Percentiles rank a stretch among this genome's conserved stretches.
phyloP scores from a whole-genome alignment of 1,140 invertebrate genomes.

The Drosophila malerkotliana region DNA sequence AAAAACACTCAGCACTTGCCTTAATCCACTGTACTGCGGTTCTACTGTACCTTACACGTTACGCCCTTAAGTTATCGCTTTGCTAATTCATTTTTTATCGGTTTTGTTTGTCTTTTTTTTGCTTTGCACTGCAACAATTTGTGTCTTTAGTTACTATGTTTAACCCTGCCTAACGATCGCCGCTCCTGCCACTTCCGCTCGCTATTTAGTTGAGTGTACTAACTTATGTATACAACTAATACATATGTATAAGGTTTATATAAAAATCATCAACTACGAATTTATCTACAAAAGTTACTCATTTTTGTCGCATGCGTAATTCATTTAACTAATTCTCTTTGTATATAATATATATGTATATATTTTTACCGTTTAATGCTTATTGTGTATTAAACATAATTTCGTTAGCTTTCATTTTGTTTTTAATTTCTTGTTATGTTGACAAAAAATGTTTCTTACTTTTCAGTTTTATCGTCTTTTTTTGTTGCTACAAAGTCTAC shows the following conservation, averaged over 20 bases:
- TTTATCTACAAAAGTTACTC: constrained; percentile 79
- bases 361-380: constrained; percentile 40
- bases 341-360: constrained; percentile 64
- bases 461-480: constrained; percentile 81
- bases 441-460: constrained; percentile 68
- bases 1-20: constrained; percentile 37
- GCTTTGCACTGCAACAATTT: constrained; percentile 82
- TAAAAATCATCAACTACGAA: constrained; percentile 79
- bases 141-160: constrained; percentile 80
- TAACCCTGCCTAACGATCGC: constrained; percentile 68
- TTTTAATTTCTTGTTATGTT: constrained; percentile 37
- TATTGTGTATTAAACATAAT: constrained; percentile 73
- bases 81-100: constrained; percentile 44
- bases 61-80: constrained; percentile 47
- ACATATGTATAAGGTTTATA: constrained; percentile 63
- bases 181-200: constrained; percentile 12
- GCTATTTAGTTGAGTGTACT: constrained; percentile 57
- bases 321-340: constrained; percentile 64
- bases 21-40: constrained; percentile 4
- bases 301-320: constrained; percentile 52
- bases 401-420: constrained; percentile 54
- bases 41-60: constrained; percentile 12
- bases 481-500: constrained; percentile 79
- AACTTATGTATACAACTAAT: constrained; percentile 44
- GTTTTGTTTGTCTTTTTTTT: constrained; percentile 31